Evolutionary conservation across 2,113 vertebrate species (phyloP).

Genomic region (Eulemur macaco): DNA sequence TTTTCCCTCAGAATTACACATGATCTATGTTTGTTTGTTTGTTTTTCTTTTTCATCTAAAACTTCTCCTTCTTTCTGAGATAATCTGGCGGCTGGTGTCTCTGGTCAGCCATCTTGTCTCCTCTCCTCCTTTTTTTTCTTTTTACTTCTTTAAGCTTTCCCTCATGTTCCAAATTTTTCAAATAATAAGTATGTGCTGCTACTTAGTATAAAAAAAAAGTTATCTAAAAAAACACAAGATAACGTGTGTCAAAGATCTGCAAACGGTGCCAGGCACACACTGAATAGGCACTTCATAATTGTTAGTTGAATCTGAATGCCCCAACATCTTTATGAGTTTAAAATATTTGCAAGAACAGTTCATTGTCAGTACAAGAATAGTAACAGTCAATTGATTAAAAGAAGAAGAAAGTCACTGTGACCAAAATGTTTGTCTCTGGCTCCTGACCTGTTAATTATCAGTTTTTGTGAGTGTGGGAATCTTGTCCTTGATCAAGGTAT

Average conservation of each 20-base stretch:
- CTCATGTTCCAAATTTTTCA: background rate
- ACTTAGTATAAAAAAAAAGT: background rate
- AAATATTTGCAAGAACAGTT: background rate
- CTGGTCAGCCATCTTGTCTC: too few relatives aligned
- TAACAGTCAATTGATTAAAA: background rate
- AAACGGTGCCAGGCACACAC: background rate
- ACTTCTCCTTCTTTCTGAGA: too few relatives aligned
- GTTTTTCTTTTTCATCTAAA: too few relatives aligned
- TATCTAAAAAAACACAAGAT: background rate
- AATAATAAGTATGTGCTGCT: background rate
- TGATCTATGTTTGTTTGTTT: too few relatives aligned
- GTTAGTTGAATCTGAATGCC: background rate
- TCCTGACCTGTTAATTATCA: background rate
- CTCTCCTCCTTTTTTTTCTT: background rate
- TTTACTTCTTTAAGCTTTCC: background rate
- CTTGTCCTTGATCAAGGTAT: background rate
- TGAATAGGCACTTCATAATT: background rate
- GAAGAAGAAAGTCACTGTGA: background rate
- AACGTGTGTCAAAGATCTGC: background rate
- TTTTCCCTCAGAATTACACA: too few relatives aligned
- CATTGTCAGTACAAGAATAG: background rate
- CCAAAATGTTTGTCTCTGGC: background rate
- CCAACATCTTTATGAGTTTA: background rate
- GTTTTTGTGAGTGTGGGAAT: background rate
- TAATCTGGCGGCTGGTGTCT: too few relatives aligned